Evolutionary conservation across 2,797 vertebrate species (phyloP), one percentile per base, ranked within the genome.

Genomic region (Micromesistius poutassou): DNA sequence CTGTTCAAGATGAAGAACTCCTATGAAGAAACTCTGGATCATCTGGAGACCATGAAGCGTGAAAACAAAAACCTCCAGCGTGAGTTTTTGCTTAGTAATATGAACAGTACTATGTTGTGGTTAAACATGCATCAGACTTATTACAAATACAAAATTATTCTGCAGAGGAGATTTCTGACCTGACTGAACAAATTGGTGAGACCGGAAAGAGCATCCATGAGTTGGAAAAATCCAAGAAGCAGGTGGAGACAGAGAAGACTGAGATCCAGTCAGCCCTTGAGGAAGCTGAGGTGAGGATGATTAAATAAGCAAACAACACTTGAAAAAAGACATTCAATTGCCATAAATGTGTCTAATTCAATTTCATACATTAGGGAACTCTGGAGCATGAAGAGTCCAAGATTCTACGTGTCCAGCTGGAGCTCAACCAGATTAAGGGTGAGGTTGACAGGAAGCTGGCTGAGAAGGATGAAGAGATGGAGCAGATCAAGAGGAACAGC

Each of bases 91-190:
- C n/a, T 73, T 8, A 73, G 38, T 19, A 38, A 36, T 19, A 73
- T 71, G 16, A 16, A 31, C 7, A 66, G 7, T 9, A 25, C 22
- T 66, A n/a, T n/a, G n/a, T n/a, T n/a, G n/a, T n/a, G n/a, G n/a
- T n/a, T n/a, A n/a, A n/a, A n/a, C n/a, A n/a, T n/a, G n/a, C n/a
- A n/a, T n/a, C n/a, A 8, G n/a, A 66, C 55, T 66, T n/a, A 8
- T 8, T 10, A 66, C 55, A 25, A 25, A 66, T 66, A 66, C 19
- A 9, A 66, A 62, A 8, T 3, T 66, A n/a, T n/a, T 68, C 3
- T 36, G 74, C 62, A 95, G 94, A 94, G 91, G 94, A 95, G 88
- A 94, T 95, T 79, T 89, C 93, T 7, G 94, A 95, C 82, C 89
- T 95, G 62, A 95, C 93, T 1, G 94, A 95, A 36, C 94, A 95